Evolutionary conservation across 2,113 vertebrate genomes (phyloP).

Genomic region (Cyanoramphus novaezelandiae): DNA sequence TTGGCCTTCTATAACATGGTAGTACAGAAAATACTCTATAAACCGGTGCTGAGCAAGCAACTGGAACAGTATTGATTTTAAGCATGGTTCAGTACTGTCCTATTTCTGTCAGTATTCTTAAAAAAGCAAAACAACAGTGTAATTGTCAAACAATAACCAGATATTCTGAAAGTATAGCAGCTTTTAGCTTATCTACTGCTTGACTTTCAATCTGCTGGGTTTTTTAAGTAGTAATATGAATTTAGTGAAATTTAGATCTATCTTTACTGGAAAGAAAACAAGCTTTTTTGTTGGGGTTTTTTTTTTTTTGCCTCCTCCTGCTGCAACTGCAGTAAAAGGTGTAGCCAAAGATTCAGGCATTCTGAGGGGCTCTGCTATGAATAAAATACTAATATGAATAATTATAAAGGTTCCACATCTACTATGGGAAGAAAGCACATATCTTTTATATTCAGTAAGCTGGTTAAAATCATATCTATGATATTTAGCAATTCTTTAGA

Average conservation of each 20-base stretch:
- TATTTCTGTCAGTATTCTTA: constrained; percentile 35
- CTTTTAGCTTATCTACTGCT: not conserved
- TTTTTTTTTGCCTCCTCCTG: not conserved
- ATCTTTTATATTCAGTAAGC: not conserved
- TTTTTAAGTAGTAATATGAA: not conserved
- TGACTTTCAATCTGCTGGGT: not conserved
- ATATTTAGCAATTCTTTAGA: constrained; percentile 15
- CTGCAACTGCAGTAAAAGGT: constrained; percentile 72
- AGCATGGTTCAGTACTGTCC: constrained; percentile 6
- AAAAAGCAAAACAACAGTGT: not conserved
- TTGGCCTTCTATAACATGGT: constrained; percentile 43
- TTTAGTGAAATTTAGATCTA: constrained; percentile 31
- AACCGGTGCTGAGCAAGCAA: constrained; percentile 62
- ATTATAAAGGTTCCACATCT: not conserved
- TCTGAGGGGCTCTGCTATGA: not conserved
- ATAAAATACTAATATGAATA: not conserved
- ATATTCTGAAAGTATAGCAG: not conserved
- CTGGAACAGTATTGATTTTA: constrained; percentile 56
- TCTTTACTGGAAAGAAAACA: constrained; percentile 10
- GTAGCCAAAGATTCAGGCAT: constrained; percentile 33
- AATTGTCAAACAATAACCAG: not conserved
- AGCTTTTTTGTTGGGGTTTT: not conserved
- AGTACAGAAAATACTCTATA: constrained; percentile 36
- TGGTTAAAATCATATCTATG: not conserved
- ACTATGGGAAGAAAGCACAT: not conserved